phyloP scores from a whole-genome alignment of 2,113 vertebrate species.

The Crotalus tigris region DNA sequence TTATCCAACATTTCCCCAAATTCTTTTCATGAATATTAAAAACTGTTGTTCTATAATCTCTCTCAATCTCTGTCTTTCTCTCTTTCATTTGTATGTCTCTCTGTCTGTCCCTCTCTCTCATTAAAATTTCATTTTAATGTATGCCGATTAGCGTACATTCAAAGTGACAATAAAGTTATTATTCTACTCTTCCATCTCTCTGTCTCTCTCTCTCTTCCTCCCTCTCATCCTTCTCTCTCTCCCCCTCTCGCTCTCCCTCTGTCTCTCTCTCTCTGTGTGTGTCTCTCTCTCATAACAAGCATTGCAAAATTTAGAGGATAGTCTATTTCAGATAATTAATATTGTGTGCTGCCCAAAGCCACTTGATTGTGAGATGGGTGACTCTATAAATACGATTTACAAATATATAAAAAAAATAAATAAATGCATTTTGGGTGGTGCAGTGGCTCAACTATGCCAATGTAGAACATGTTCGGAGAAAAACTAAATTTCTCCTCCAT shows the following conservation, averaged over 20 bases:
- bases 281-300: background rate
- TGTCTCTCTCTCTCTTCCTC: no score
- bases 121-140: no score
- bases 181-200: no score
- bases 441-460: background rate
- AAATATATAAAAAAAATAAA: background rate
- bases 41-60: background rate
- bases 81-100: no score
- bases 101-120: background rate
- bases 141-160: no score
- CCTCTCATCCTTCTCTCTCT: no score
- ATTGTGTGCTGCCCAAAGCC: background rate
- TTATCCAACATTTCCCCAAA: background rate
- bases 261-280: no score
- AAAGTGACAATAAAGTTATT: no score
- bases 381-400: background rate
- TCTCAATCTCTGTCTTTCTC: background rate
- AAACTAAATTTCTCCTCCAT: background rate
- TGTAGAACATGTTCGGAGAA: background rate
- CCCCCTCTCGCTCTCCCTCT: no score
- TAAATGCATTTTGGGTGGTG: background rate
- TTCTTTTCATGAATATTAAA: background rate
- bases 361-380: background rate
- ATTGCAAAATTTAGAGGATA: background rate
- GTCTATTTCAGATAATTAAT: background rate